Evolutionary conservation across 2,888 invertebrate genomes (phyloP).

Genomic region (Habroteleia sp.): DNA sequence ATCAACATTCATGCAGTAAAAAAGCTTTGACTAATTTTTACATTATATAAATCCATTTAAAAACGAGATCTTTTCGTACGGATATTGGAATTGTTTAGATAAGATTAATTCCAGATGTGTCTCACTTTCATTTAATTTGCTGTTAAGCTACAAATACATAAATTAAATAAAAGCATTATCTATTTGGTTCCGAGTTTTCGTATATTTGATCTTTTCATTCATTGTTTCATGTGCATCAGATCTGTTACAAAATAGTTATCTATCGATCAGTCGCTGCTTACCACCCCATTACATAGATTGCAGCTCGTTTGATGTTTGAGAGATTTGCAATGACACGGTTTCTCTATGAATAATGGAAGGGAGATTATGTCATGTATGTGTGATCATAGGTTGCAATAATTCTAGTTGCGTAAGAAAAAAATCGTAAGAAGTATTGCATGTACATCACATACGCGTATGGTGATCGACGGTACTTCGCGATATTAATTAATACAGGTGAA

Average conservation of each 20-base stretch:
- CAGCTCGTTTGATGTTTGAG: conserved; percentile 34
- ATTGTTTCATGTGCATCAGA: neutral
- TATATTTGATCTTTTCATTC: neutral
- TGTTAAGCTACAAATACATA: too few species aligned
- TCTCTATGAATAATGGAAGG: conserved; percentile 57
- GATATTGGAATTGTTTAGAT: too few species aligned
- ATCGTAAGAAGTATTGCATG: conserved; percentile 3
- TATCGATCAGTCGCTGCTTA: neutral
- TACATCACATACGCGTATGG: conserved; percentile 11
- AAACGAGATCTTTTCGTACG: too few species aligned
- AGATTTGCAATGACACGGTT: conserved; percentile 50
- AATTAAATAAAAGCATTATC: too few species aligned
- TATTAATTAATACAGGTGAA: conserved; percentile 37
- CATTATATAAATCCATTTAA: too few species aligned
- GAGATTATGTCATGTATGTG: conserved; percentile 53
- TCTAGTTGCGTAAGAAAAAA: conserved; percentile 43
- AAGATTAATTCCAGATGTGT: too few species aligned
- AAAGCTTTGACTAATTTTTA: too few species aligned
- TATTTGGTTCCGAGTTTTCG: too few species aligned
- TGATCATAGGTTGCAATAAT: conserved; percentile 49
- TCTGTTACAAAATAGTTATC: neutral
- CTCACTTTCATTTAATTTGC: too few species aligned
- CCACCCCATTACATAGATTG: conserved; percentile 24
- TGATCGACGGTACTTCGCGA: conserved; percentile 19
- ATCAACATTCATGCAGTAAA: too few species aligned